Conservation (phyloP, 2,888 invertebrate genomes). For the Cyclophora punctaria region DNA sequence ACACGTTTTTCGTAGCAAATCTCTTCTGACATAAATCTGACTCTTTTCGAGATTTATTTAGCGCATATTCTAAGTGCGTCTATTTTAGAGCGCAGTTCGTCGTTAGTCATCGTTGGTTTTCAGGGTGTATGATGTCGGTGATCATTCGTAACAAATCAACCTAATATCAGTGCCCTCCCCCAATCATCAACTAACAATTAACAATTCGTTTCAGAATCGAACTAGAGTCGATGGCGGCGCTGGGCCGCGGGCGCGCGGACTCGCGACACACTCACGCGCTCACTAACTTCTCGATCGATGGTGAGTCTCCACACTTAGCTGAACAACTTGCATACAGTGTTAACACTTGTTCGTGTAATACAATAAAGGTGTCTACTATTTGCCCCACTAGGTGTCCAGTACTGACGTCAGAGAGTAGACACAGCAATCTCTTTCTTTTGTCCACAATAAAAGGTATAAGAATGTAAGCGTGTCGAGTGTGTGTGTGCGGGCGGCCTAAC, state of each 20-base stretch:
- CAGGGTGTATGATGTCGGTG: no score
- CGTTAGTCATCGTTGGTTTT: no score
- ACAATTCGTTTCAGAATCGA: constrained; percentile 73
- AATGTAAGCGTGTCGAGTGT: constrained; percentile 69
- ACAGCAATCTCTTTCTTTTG: constrained; percentile 70
- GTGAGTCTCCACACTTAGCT: constrained; percentile 30
- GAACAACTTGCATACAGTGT: background rate
- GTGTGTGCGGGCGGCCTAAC: constrained; percentile 50
- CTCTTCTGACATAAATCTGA: no score
- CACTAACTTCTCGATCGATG: constrained; percentile 64
- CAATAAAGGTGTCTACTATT: constrained; percentile 60
- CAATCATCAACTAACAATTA: background rate
- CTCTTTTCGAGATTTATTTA: no score
- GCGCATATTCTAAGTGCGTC: no score
- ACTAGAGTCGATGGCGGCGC: constrained; percentile 83
- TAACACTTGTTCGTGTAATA: constrained; percentile 19
- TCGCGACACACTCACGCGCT: constrained; percentile 56
- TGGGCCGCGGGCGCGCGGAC: constrained; percentile 73
- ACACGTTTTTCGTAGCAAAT: no score
- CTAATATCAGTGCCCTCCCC: no score
- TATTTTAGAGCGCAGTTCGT: no score
- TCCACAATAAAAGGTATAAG: constrained; percentile 72
- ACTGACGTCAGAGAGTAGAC: constrained; percentile 73
- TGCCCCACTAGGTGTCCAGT: constrained; percentile 71
- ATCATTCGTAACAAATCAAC: no score